Conservation (phyloP, 2,888 invertebrate genomes). For the Stratiomys singularior region DNA sequence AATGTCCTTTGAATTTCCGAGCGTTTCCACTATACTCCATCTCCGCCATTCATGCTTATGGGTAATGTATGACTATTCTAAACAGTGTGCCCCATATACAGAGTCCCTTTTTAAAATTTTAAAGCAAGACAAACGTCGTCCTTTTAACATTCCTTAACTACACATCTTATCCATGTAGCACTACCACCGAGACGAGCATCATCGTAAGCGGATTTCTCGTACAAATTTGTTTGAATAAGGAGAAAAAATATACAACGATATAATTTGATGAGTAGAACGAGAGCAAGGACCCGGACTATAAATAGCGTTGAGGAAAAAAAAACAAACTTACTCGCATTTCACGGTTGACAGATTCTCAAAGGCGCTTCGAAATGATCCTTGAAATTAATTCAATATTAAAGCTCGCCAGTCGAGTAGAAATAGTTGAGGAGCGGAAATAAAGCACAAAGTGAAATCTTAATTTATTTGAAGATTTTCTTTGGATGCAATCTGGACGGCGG, state of each 20-base stretch:
- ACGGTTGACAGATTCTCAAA: constrained; percentile 21
- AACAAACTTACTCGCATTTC: constrained; percentile 7
- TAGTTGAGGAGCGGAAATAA: not conserved
- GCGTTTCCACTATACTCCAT: not conserved
- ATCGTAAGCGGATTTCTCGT: constrained; percentile 38
- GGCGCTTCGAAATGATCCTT: constrained; percentile 27
- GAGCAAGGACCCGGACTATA: not conserved
- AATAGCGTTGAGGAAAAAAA: not conserved
- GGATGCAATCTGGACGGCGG: not conserved
- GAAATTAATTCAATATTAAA: constrained; percentile 37
- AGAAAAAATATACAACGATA: not conserved
- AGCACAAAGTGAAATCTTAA: constrained; percentile 4
- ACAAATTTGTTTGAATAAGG: constrained; percentile 36
- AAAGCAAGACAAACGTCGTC: constrained; percentile 41
- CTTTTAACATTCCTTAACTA: constrained; percentile 34
- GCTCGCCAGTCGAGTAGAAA: constrained; percentile 3
- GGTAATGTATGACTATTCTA: not conserved
- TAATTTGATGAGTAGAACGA: not conserved
- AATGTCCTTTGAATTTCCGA: constrained; percentile 27
- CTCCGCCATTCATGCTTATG: not conserved
- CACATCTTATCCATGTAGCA: constrained; percentile 18
- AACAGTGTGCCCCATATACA: not conserved
- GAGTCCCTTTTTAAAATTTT: constrained; percentile 21
- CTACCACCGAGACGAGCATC: not conserved
- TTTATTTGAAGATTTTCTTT: constrained; percentile 9